Evolutionary conservation across 2,113 vertebrate genomes (phyloP).

Genomic region (Canis aureus): DNA sequence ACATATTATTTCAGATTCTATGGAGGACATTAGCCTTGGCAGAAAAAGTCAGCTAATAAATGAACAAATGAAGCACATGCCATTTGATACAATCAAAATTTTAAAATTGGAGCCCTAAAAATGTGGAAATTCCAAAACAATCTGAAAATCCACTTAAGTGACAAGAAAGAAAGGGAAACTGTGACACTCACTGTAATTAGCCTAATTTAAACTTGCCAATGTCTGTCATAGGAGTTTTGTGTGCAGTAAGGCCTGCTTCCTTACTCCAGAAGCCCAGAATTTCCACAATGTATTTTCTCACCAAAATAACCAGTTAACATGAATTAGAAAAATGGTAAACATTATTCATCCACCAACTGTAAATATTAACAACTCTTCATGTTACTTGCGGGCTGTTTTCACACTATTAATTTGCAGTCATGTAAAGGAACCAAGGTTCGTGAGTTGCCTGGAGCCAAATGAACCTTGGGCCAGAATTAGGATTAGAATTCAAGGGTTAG

Average conservation of each 20-base stretch:
- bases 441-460: not conserved
- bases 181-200: not conserved
- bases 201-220: not conserved
- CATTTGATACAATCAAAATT: not conserved
- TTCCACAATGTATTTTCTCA: not conserved
- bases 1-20: not conserved
- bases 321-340: not conserved
- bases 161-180: not conserved
- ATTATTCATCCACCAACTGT: not conserved
- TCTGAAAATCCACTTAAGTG: not conserved
- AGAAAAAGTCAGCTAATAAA: not conserved
- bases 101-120: not conserved
- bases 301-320: not conserved
- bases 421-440: not conserved
- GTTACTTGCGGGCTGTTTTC: not conserved
- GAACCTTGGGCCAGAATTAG: not conserved
- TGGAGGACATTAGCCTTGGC: not conserved
- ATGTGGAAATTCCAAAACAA: not conserved
- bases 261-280: not conserved
- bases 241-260: too few relatives aligned
- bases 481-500: not conserved
- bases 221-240: not conserved
- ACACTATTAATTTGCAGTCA: not conserved
- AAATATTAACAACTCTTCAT: not conserved
- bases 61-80: not conserved